phyloP scores from a whole-genome alignment of 2,888 invertebrate genomes.

The Chalcis sispes region DNA sequence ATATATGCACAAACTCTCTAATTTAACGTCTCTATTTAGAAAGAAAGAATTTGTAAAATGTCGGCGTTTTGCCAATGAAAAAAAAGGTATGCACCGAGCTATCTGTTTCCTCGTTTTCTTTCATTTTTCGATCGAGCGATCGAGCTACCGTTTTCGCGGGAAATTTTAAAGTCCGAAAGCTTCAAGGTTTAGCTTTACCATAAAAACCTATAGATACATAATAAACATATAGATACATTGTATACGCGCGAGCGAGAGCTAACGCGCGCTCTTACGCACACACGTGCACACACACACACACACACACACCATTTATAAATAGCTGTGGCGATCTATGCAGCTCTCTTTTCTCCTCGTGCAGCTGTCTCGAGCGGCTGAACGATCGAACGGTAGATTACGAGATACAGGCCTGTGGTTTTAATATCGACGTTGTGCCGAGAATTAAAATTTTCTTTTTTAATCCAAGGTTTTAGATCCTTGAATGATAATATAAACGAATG shows the following conservation, averaged over 20 bases:
- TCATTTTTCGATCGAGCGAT: background rate
- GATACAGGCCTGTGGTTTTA: too few relatives aligned
- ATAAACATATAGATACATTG: too few relatives aligned
- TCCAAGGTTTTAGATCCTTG: too few relatives aligned
- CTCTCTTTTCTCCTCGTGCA: slow-evolving; percentile 31
- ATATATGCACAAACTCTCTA: slow-evolving; percentile 21
- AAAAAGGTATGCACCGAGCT: slow-evolving; percentile 26
- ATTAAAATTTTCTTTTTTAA: too few relatives aligned
- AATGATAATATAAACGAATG: too few relatives aligned
- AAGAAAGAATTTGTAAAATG: slow-evolving; percentile 40
- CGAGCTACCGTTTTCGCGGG: slow-evolving; percentile 38
- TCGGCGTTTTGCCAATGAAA: slow-evolving; percentile 40
- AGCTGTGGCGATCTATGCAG: slow-evolving; percentile 57
- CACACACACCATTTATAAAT: slow-evolving; percentile 62
- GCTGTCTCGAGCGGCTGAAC: slow-evolving; percentile 37
- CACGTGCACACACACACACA: background rate
- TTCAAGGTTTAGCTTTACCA: background rate
- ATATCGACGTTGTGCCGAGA: too few relatives aligned
- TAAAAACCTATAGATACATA: too few relatives aligned
- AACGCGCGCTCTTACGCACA: background rate
- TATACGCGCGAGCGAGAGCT: too few relatives aligned
- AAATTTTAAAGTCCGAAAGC: slow-evolving; percentile 38
- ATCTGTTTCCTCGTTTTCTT: background rate
- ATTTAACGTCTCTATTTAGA: slow-evolving; percentile 48
- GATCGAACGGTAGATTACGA: too few relatives aligned